phyloP scores from a whole-genome alignment of 1,140 invertebrate genomes.

The Bombus breviceps region DNA sequence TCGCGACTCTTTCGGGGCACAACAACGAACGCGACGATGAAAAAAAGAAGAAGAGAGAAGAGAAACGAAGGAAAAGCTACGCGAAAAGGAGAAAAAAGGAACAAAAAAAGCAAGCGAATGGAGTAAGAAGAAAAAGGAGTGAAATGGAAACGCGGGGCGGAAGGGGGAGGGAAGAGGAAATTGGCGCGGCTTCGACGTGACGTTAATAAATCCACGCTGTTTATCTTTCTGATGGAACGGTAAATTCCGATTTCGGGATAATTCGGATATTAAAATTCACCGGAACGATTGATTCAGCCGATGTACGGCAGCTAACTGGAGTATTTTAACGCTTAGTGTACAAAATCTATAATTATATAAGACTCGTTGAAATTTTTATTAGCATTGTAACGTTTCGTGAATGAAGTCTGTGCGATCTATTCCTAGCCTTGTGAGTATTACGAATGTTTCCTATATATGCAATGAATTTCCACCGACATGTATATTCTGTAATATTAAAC shows the following conservation, averaged over 20 bases:
- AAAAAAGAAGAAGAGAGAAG: not conserved
- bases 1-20: conserved; percentile 15
- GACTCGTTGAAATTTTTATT: no score
- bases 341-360: no score
- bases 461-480: no score
- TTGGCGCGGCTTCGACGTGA: conserved; percentile 17
- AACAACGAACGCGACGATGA: not conserved
- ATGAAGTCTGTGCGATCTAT: no score
- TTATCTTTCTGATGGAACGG: conserved; percentile 31
- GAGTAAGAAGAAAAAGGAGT: not conserved
- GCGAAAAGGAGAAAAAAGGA: not conserved
- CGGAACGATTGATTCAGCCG: not conserved
- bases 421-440: no score
- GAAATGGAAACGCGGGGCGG: not conserved
- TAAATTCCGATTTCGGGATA: conserved; percentile 23
- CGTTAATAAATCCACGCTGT: conserved; percentile 47
- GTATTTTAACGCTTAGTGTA: no score
- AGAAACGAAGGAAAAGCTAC: not conserved
- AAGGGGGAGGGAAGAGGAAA: conserved; percentile 6
- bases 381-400: no score
- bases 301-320: not conserved
- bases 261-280: conserved; percentile 41
- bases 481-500: no score
- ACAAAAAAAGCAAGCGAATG: not conserved
- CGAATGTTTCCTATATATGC: no score